phyloP scores from a whole-genome alignment of 1,140 invertebrate species.

The Bombus terrestris region DNA sequence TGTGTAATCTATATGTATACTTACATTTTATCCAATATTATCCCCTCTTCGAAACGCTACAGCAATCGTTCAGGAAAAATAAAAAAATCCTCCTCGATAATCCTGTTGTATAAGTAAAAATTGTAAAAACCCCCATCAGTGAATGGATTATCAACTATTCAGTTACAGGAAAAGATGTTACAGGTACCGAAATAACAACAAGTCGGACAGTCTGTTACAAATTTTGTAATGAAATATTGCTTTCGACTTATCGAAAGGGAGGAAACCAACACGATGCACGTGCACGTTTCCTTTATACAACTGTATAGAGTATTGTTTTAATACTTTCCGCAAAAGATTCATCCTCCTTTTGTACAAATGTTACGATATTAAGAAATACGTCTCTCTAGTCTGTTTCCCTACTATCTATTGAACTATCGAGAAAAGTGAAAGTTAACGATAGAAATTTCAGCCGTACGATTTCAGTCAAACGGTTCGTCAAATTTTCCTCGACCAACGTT shows the following conservation, averaged over 20 bases:
- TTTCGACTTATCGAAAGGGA: not conserved
- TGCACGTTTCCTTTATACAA: slow-evolving; percentile 13
- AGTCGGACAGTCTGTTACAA: not conserved
- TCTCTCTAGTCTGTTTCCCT: slow-evolving; percentile 13
- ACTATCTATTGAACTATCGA: slow-evolving; percentile 24
- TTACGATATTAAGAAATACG: slow-evolving; percentile 9
- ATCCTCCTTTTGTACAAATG: slow-evolving; percentile 16
- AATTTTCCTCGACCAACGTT: not conserved
- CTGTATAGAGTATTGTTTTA: slow-evolving; percentile 37
- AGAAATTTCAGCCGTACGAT: slow-evolving; percentile 8
- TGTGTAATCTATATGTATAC: not conserved
- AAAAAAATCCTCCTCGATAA: not conserved
- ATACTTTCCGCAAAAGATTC: slow-evolving; percentile 25
- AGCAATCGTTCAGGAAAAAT: not conserved
- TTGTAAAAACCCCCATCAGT: too few relatives aligned
- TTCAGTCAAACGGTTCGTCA: not conserved
- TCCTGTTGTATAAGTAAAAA: not conserved
- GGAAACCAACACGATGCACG: not conserved
- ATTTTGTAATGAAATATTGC: slow-evolving; percentile 23
- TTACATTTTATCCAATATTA: not conserved
- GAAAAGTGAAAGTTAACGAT: slow-evolving; percentile 17
- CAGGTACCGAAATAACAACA: slow-evolving; percentile 18
- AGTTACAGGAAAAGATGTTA: not conserved
- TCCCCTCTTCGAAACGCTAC: not conserved
- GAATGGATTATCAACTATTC: not conserved